phyloP scores from a whole-genome alignment of 2,797 vertebrate genomes.

The Artibeus jamaicensis region DNA sequence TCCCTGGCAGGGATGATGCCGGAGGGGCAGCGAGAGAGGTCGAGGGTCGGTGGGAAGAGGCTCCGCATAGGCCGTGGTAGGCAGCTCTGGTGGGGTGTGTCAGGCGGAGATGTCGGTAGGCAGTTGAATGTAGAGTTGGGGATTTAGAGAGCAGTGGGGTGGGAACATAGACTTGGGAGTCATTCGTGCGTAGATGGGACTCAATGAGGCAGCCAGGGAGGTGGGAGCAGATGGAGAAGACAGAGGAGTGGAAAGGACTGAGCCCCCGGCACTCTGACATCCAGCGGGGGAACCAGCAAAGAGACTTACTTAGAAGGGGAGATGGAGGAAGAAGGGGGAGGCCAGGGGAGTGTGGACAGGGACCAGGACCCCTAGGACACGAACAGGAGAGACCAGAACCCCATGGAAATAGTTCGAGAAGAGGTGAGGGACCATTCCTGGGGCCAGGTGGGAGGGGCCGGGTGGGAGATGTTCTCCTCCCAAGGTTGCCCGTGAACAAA shows the following conservation, averaged over 20 bases:
- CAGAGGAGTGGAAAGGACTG: neutral
- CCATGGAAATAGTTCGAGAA: neutral
- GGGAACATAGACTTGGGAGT: neutral
- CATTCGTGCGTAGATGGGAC: neutral
- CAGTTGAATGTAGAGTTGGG: neutral
- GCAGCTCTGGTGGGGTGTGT: neutral
- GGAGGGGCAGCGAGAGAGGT: neutral
- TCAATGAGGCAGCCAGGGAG: neutral
- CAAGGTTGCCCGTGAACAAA: neutral
- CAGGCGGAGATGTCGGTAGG: neutral
- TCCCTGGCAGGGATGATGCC: neutral
- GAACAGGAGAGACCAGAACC: neutral
- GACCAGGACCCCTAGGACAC: neutral
- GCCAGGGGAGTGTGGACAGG: neutral
- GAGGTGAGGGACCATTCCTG: neutral
- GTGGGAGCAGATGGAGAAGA: neutral
- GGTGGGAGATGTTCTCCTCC: neutral
- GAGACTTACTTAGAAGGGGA: neutral
- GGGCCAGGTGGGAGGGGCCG: neutral
- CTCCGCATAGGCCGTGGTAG: neutral
- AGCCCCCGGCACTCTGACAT: neutral
- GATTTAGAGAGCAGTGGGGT: neutral
- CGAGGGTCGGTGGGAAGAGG: neutral
- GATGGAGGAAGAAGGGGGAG: neutral
- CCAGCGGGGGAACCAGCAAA: neutral